phyloP scores from a whole-genome alignment of 2,888 invertebrate species.

The Trichopoda pennipes region DNA sequence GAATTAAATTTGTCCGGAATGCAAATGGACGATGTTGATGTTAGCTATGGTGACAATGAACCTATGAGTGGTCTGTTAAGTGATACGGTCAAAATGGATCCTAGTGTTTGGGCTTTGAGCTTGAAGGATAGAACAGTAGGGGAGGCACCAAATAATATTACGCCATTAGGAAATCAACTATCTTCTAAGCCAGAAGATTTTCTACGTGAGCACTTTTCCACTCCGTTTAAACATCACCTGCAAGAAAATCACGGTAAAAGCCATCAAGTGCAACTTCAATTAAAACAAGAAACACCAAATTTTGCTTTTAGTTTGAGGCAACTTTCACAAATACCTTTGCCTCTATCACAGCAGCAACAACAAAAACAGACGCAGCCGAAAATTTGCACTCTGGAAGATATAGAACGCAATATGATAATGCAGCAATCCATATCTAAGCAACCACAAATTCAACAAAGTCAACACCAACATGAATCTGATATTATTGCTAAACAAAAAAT shows the following conservation, averaged over 20 bases:
- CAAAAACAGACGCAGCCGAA: constrained; percentile 71
- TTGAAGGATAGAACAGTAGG: constrained; percentile 71
- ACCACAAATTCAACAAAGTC: constrained; percentile 70
- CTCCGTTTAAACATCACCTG: constrained; percentile 73
- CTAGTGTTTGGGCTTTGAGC: constrained; percentile 82
- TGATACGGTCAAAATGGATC: constrained; percentile 76
- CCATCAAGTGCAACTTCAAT: constrained; percentile 39
- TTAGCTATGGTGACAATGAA: constrained; percentile 76
- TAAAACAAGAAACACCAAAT: constrained; percentile 68
- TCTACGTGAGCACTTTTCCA: constrained; percentile 75
- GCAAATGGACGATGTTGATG: constrained; percentile 80
- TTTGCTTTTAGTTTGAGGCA: constrained; percentile 72
- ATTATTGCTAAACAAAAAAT: constrained; percentile 71
- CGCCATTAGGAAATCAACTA: constrained; percentile 29
- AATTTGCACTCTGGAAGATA: constrained; percentile 80
- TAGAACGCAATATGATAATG: constrained; percentile 79
- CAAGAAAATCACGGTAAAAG: constrained; percentile 42
- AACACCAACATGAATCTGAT: constrained; percentile 70
- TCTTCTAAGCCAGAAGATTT: constrained; percentile 73
- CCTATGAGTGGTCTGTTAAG: constrained; percentile 64
- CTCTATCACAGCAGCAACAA: constrained; percentile 33
- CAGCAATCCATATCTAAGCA: constrained; percentile 77
- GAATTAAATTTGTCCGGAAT: constrained; percentile 79
- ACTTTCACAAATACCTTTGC: constrained; percentile 61
- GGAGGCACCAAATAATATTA: constrained; percentile 54